These are phyloP conservation scores for Tipula unca DNA, from an alignment of 2,888 invertebrate genomes.

Conservation along the genomic window DNA sequence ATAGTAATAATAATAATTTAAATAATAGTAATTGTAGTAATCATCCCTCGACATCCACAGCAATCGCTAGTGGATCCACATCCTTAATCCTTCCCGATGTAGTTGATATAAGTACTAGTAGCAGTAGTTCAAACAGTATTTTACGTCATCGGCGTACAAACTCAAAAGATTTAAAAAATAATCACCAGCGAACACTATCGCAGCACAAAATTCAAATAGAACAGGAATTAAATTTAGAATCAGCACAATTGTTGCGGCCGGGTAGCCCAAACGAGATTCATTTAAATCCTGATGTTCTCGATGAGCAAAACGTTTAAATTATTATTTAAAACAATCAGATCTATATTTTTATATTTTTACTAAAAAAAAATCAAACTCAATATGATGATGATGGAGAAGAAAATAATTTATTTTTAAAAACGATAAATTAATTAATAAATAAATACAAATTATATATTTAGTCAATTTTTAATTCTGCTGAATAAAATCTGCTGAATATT, in stretches of 20 bases:
- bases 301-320: not conserved
- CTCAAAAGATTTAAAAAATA: conserved; percentile 47
- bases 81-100: conserved; percentile 9
- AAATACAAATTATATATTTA: not conserved
- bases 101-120: not conserved
- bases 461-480: not conserved
- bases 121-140: conserved; percentile 26
- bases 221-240: conserved; percentile 32
- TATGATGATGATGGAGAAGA: not conserved
- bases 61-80: not conserved
- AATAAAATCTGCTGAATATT: not conserved
- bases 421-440: not conserved
- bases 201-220: conserved; percentile 41
- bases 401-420: not conserved
- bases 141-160: conserved; percentile 53
- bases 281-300: not conserved
- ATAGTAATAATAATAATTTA: conserved; percentile 9
- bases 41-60: conserved; percentile 24
- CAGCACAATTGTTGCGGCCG: conserved; percentile 24
- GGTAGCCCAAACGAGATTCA: conserved; percentile 15
- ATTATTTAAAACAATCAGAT: not conserved
- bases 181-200: conserved; percentile 30
- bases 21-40: conserved; percentile 15
- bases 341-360: not conserved
- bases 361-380: not conserved